Percentiles rank a stretch among this genome's conserved stretches.
These are phyloP conservation scores for Caenorhabditis sp. DNA, from an alignment of 2,888 invertebrate genomes.

Conservation along the genomic window DNA sequence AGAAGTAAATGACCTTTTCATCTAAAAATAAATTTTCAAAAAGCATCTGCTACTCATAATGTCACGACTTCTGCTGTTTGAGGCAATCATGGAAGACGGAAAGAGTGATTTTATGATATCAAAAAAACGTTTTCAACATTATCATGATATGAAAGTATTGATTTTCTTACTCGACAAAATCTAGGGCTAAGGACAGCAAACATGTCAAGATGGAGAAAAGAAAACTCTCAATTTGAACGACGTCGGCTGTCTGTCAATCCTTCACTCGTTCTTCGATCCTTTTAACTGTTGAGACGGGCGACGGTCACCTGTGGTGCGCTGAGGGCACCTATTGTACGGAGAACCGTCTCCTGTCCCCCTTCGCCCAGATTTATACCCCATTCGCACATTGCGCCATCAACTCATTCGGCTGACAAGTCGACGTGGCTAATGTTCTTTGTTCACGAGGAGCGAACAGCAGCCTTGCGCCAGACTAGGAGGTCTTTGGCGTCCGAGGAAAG, in stretches of 20 bases:
- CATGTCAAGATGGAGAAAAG: neutral
- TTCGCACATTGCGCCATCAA: conserved; percentile 57
- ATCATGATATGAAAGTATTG: too few species aligned
- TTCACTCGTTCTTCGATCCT: conserved; percentile 29
- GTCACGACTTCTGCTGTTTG: too few species aligned
- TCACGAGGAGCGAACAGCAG: conserved; percentile 21
- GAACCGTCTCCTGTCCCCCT: conserved; percentile 23
- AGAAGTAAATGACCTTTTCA: neutral
- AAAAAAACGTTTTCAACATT: too few species aligned
- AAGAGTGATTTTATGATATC: too few species aligned
- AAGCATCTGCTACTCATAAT: too few species aligned
- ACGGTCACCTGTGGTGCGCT: conserved; percentile 34
- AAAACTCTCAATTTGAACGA: conserved; percentile 33
- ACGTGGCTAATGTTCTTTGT: conserved; percentile 61
- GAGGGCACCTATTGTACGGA: conserved; percentile 19
- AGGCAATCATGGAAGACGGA: too few species aligned
- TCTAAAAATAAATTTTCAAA: neutral
- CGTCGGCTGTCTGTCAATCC: conserved; percentile 7
- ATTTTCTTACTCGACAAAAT: too few species aligned
- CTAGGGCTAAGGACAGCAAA: conserved; percentile 1
- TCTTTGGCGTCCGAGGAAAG: conserved; percentile 33
- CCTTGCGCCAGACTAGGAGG: conserved; percentile 43
- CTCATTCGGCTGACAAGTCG: conserved; percentile 40
- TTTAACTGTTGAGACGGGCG: neutral
- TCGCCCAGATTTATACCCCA: conserved; percentile 61